Evolutionary conservation across 2,797 vertebrate species (phyloP).

Genomic region (Falco novaeseelandiae): DNA sequence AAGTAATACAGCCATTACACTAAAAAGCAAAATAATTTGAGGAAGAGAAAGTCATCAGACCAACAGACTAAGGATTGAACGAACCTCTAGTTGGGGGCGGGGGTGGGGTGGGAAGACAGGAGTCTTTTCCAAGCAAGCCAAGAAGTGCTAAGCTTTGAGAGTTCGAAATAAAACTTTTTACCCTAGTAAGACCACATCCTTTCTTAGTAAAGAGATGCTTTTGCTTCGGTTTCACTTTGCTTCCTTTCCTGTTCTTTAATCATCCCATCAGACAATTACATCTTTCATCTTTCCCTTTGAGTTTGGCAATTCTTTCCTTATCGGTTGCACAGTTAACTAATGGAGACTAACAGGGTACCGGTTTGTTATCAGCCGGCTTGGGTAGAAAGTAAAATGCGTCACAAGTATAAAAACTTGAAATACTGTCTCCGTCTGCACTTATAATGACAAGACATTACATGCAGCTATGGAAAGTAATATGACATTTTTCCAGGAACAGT

Average conservation of each 20-base stretch:
- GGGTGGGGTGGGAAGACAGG: rapidly evolving
- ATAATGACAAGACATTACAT: not conserved
- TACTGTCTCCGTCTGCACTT: not conserved
- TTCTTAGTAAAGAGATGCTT: not conserved
- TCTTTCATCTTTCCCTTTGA: not conserved
- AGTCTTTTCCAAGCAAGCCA: not conserved
- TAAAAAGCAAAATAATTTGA: not conserved
- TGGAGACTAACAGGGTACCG: not conserved
- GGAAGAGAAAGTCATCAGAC: not conserved
- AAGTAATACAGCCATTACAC: not conserved
- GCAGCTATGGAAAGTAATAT: not conserved
- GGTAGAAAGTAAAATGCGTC: not conserved
- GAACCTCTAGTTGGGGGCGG: not conserved
- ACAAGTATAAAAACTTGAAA: not conserved
- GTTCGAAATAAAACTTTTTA: not conserved
- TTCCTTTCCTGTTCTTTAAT: not conserved
- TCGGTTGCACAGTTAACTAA: not conserved
- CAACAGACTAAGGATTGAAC: not conserved
- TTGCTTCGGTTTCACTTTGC: not conserved
- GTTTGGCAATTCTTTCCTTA: not conserved
- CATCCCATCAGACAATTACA: not conserved
- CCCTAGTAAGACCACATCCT: not conserved
- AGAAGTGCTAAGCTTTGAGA: not conserved
- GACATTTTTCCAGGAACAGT: not conserved
- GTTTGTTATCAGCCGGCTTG: not conserved